Conservation (phyloP, 2,888 invertebrate species). For the Catocala fraxini region DNA sequence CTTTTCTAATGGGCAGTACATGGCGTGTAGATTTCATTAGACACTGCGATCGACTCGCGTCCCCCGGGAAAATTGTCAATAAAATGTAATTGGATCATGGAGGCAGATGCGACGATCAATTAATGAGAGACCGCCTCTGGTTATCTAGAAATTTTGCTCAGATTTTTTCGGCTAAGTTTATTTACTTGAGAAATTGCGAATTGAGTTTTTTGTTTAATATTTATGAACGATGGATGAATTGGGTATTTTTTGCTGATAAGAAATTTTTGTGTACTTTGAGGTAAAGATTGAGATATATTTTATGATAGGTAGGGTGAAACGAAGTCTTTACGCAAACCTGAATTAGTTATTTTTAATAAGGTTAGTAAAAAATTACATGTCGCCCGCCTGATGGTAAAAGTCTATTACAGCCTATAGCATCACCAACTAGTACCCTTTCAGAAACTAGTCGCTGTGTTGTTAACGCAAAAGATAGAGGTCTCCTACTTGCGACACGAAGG, state of each 20-base stretch:
- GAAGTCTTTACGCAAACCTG: no score
- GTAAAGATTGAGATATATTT: no score
- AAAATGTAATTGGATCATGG: slow-evolving; percentile 67
- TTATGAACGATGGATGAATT: slow-evolving; percentile 12
- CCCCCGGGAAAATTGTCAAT: slow-evolving; percentile 65
- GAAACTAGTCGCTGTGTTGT: no score
- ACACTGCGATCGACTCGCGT: slow-evolving; percentile 38
- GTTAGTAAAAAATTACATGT: no score
- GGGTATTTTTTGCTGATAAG: neutral
- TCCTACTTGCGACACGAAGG: no score
- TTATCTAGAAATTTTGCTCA: slow-evolving; percentile 20
- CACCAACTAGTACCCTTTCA: no score
- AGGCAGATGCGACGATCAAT: slow-evolving; percentile 66
- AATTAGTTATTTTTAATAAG: no score
- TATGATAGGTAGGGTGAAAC: no score
- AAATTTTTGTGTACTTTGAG: neutral
- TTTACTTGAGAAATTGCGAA: slow-evolving; percentile 8
- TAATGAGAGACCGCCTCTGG: slow-evolving; percentile 49
- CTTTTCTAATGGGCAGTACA: slow-evolving; percentile 36
- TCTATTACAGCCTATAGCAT: no score
- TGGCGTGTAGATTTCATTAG: slow-evolving; percentile 59
- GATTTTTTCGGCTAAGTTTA: slow-evolving; percentile 22
- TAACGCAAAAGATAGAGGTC: no score
- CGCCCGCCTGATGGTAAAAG: no score
- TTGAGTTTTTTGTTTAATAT: slow-evolving; percentile 21